These are phyloP conservation scores for Apodemia duryi DNA, from an alignment of 2,888 invertebrate genomes.

Conservation along the genomic window DNA sequence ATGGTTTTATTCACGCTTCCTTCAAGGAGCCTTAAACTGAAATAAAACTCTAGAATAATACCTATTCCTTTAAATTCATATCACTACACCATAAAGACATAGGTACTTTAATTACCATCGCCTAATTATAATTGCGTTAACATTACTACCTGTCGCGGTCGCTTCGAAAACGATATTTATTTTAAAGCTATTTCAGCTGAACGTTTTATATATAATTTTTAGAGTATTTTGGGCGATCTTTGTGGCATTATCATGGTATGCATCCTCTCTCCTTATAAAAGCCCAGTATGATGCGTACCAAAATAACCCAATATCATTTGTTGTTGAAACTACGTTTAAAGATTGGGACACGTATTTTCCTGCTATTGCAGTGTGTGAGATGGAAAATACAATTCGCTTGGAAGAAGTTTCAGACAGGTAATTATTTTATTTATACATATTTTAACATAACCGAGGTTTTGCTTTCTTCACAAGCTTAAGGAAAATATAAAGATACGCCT, in stretches of 20 bases:
- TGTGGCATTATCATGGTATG: slow-evolving; percentile 81
- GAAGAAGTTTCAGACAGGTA: slow-evolving; percentile 83
- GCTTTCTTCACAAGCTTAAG: too few relatives aligned
- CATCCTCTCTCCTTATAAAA: slow-evolving; percentile 76
- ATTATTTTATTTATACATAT: slow-evolving; percentile 33
- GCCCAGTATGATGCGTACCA: slow-evolving; percentile 82
- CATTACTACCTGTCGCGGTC: too few relatives aligned
- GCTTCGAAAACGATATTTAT: too few relatives aligned
- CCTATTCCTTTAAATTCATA: too few relatives aligned
- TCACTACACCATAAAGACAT: too few relatives aligned
- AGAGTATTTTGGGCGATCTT: slow-evolving; percentile 83
- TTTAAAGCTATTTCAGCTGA: neutral
- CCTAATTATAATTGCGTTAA: too few relatives aligned
- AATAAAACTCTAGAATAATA: too few relatives aligned
- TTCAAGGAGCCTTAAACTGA: too few relatives aligned
- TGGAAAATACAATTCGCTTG: slow-evolving; percentile 82
- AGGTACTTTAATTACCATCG: too few relatives aligned
- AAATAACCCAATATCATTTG: slow-evolving; percentile 87
- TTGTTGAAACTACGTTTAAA: slow-evolving; percentile 86
- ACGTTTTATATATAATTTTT: slow-evolving; percentile 21
- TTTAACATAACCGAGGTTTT: too few relatives aligned
- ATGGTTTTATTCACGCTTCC: too few relatives aligned
- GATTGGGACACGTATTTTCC: slow-evolving; percentile 88
- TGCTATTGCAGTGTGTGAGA: slow-evolving; percentile 85
- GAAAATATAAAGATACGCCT: too few relatives aligned